phyloP scores from a whole-genome alignment of 2,797 vertebrate genomes.

The Holocentrus rufus region DNA sequence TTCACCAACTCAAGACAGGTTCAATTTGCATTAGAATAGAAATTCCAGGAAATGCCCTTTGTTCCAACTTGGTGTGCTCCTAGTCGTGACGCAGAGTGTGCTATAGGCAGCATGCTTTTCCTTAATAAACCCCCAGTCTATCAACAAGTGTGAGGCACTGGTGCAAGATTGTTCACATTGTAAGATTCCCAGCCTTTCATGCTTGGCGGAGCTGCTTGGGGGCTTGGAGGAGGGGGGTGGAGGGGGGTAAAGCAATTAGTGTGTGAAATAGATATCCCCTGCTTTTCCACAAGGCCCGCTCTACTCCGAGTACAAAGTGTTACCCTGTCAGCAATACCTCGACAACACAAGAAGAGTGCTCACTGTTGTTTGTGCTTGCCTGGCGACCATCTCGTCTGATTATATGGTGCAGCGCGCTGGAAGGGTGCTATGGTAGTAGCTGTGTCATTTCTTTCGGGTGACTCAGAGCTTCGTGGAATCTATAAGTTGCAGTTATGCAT shows the following conservation, averaged over 20 bases:
- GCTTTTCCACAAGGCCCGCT: conserved; percentile 48
- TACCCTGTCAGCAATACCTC: conserved; percentile 64
- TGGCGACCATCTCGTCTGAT: conserved; percentile 61
- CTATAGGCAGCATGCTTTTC: background rate
- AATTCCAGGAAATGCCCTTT: background rate
- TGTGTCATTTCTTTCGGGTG: conserved; percentile 38
- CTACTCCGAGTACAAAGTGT: conserved; percentile 64
- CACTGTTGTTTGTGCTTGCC: conserved; percentile 60
- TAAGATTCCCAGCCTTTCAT: conserved; percentile 63
- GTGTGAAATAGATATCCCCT: conserved; percentile 74
- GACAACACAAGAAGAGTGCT: conserved; percentile 58
- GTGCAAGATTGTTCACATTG: conserved; percentile 42
- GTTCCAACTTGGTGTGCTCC: background rate
- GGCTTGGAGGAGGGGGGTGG: conserved; percentile 40
- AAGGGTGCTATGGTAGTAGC: conserved; percentile 1
- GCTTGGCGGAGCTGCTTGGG: conserved; percentile 60
- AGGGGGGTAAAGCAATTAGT: conserved; percentile 66
- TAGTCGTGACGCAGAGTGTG: conserved; percentile 4
- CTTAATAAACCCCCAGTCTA: conserved; percentile 24
- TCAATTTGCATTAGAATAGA: conserved; percentile 46
- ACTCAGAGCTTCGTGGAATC: conserved; percentile 42
- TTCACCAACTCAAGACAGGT: background rate
- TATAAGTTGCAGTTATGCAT: background rate
- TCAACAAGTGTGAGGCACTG: conserved; percentile 48
- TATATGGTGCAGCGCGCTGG: conserved; percentile 40